Evolutionary conservation across 1,140 invertebrate species (phyloP), one percentile per base, ranked within the genome.

Genomic region (Acromyrmex echinatior): DNA sequence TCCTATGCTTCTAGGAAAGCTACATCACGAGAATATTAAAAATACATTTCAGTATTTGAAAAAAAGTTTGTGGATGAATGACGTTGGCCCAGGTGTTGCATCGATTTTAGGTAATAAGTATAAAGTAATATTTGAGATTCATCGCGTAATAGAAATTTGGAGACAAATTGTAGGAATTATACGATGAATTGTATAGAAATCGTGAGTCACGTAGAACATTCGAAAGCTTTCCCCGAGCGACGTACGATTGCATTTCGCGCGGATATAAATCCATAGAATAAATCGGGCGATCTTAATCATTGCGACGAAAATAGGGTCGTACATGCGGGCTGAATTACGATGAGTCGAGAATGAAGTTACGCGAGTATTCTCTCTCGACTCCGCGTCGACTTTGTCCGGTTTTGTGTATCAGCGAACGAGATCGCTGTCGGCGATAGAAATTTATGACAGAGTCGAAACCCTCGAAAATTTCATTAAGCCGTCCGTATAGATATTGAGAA

Each of bases 401-500:
- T 87, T 81, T 56, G 68, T 68, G 58, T 70, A 88, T 81, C 87
- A 71, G 70, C 25, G 25, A 88, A 88, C 87, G 77, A 88, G 68
- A 87, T 88, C 76, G 86, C 77, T 49, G 87, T 87, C 73, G 51
- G 71, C 35, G 87, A 76, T 68, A 31, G 58, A 53, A 89, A 91
- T 90, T 92, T 92, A 88, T 89, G 84, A 86, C n/a, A 76, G 28
- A 73, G 63, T 65, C 74, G 63, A 81, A 80, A 68, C 85, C 73
- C 81, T 91, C 81, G 90, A 91, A 91, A 91, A 89, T 92, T 91
- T 91, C 87, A 91, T 92, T 89, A 91, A 91, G 58, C 90, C 68
- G 82, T 74, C 58, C 76, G 6, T 62, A 65, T 39, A 78, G 87
- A 86, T 88, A 88, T 88, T 71, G 82, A 88, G 65, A 78, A 88